Conservation (phyloP, 1,140 invertebrate genomes). For the Drosophila murphyi region DNA sequence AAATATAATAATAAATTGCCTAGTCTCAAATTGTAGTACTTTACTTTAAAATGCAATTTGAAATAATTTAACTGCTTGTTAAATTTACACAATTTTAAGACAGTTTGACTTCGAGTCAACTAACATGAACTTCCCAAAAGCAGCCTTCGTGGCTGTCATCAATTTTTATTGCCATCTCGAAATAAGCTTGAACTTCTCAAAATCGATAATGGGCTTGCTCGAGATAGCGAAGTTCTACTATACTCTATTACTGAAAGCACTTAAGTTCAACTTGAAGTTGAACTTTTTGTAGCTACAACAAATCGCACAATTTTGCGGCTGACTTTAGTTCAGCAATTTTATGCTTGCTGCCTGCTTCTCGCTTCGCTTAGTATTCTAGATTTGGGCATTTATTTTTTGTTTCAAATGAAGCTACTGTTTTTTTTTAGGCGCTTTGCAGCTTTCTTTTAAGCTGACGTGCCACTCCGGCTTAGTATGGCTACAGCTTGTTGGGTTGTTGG, state of each 20-base stretch:
- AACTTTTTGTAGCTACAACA: not conserved
- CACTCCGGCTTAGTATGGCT: not conserved
- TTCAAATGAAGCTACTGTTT: constrained; percentile 19
- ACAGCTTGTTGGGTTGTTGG: not conserved
- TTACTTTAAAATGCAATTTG: too few relatives aligned
- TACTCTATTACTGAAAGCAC: not conserved
- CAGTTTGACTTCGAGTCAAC: too few relatives aligned
- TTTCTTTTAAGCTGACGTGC: constrained; percentile 37
- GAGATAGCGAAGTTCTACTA: not conserved
- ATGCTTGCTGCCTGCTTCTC: not conserved
- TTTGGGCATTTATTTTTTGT: constrained; percentile 17
- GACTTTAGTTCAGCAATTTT: too few relatives aligned
- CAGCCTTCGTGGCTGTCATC: too few relatives aligned
- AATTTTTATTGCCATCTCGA: too few relatives aligned
- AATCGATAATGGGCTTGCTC: too few relatives aligned
- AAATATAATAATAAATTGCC: too few relatives aligned
- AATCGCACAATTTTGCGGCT: not conserved
- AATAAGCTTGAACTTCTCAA: too few relatives aligned
- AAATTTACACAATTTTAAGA: too few relatives aligned
- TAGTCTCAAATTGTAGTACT: too few relatives aligned
- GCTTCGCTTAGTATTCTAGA: not conserved
- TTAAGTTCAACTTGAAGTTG: not conserved
- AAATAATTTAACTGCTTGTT: too few relatives aligned
- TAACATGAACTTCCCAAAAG: too few relatives aligned
- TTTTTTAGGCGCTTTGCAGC: constrained; percentile 30